phyloP scores from a whole-genome alignment of 2,797 vertebrate genomes.

The Prionace glauca region DNA sequence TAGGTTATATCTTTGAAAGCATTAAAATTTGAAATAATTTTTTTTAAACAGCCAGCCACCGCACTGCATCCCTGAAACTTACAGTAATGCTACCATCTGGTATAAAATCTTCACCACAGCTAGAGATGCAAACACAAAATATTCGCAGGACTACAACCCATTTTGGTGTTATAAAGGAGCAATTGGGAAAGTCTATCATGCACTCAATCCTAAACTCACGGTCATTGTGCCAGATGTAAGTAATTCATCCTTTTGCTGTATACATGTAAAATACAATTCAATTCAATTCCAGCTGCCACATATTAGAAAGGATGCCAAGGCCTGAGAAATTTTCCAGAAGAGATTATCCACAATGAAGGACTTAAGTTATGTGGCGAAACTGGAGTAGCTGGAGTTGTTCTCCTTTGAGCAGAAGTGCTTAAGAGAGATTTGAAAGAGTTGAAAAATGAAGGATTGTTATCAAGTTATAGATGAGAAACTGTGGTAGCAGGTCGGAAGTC shows the following conservation, averaged over 20 bases:
- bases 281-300: not conserved
- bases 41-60: slow-evolving; percentile 75
- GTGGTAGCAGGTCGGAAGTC: not conserved
- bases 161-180: slow-evolving; percentile 99
- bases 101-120: slow-evolving; percentile 96
- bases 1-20: not conserved
- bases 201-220: slow-evolving; percentile 91
- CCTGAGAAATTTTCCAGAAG: not conserved
- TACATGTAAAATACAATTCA: not conserved
- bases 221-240: slow-evolving; percentile 95
- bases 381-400: not conserved
- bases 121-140: slow-evolving; percentile 87
- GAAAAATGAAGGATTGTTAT: not conserved
- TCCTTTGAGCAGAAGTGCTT: not conserved
- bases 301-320: not conserved
- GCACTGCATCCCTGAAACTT: slow-evolving; percentile 87
- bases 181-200: slow-evolving; percentile 92
- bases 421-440: not conserved
- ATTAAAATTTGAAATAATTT: not conserved
- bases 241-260: slow-evolving; percentile 40
- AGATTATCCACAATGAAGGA: not conserved
- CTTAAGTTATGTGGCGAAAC: not conserved
- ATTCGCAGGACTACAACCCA: slow-evolving; percentile 94
- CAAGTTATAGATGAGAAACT: not conserved
- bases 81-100: slow-evolving; percentile 90